A percentile compares a stretch with the other conserved stretches of the same genome.
These are phyloP conservation scores for Siphlonurus alternatus DNA, from an alignment of 2,888 invertebrate species.

Conservation along the genomic window DNA sequence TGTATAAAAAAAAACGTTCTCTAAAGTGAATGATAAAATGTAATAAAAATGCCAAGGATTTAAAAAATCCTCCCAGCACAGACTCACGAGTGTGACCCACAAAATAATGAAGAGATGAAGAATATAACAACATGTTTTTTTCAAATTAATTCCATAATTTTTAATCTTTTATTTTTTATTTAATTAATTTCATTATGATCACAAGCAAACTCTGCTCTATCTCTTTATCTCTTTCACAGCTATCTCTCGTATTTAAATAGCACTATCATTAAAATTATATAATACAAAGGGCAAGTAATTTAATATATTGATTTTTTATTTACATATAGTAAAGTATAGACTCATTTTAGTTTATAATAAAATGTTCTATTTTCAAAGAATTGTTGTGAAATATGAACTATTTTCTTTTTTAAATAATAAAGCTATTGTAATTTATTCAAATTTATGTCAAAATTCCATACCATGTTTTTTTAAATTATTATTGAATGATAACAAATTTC, in stretches of 20 bases:
- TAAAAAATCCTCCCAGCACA: not conserved
- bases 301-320: no score
- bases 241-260: not conserved
- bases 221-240: not conserved
- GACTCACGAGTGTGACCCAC: not conserved
- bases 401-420: no score
- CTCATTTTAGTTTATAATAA: no score
- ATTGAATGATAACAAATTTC: no score
- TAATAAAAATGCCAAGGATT: not conserved
- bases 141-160: not conserved
- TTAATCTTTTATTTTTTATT: no score
- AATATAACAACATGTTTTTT: not conserved
- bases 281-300: not conserved
- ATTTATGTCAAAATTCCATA: no score
- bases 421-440: no score
- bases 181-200: not conserved
- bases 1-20: not conserved
- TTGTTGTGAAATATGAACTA: no score
- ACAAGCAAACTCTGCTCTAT: not conserved
- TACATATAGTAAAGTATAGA: not conserved
- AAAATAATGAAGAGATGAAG: not conserved
- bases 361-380: no score
- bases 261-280: not conserved
- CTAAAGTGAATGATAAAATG: not conserved
- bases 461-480: no score